A percentile compares a stretch with the other conserved stretches of the same genome.
phyloP scores from a whole-genome alignment of 2,888 invertebrate species.

The Mactromeris polynyma region DNA sequence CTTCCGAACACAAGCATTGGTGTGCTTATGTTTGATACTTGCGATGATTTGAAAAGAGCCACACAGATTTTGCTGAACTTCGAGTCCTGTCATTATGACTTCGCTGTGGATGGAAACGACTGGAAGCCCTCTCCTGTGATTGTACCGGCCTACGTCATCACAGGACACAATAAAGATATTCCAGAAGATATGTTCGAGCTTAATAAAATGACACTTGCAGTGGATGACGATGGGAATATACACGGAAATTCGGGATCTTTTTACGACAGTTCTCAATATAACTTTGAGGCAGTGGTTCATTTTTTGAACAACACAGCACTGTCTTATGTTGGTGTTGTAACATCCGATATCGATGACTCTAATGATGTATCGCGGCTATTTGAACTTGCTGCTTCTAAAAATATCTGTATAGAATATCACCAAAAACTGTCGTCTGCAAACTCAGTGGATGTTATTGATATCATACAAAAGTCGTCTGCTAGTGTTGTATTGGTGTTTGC shows the following conservation, averaged over 20 bases:
- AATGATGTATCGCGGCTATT: conserved; percentile 57
- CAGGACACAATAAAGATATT: conserved; percentile 19
- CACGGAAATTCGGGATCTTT: conserved; percentile 17
- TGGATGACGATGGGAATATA: conserved; percentile 50
- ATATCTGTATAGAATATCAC: conserved; percentile 69
- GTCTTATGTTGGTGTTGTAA: conserved; percentile 73
- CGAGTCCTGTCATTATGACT: conserved; percentile 73
- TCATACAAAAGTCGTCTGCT: conserved; percentile 32
- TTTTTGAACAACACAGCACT: conserved; percentile 70
- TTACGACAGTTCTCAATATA: conserved; percentile 43
- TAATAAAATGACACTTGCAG: conserved; percentile 53
- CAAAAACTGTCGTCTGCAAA: conserved; percentile 17
- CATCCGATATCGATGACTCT: conserved; percentile 54
- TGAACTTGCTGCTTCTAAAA: conserved; percentile 55
- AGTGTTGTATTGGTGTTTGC: conserved; percentile 64
- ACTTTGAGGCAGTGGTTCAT: conserved; percentile 65
- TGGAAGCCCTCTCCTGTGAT: conserved; percentile 59
- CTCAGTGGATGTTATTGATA: background rate
- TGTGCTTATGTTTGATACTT: conserved; percentile 77
- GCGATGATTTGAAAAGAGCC: conserved; percentile 69
- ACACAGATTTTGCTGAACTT: conserved; percentile 75
- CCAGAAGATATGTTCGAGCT: conserved; percentile 15
- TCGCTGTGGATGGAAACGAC: conserved; percentile 7
- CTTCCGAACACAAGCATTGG: conserved; percentile 74
- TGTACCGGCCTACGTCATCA: conserved; percentile 69